phyloP scores from a whole-genome alignment of 2,797 vertebrate genomes.

The Phalloptychus januarius region DNA sequence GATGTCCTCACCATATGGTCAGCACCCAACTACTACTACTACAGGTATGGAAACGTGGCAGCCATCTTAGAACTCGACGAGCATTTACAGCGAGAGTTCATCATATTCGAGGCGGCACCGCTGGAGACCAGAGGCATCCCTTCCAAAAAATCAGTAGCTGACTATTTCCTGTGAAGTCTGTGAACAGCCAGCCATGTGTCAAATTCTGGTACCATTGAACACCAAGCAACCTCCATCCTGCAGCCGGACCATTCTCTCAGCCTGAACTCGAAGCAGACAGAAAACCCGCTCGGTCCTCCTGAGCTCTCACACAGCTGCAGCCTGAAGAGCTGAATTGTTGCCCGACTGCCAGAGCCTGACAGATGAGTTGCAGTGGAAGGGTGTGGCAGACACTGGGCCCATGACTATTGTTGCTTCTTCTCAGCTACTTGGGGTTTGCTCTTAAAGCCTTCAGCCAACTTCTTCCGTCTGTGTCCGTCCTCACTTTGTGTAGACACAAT shows the following conservation, averaged over 20 bases:
- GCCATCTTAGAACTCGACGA: conserved; percentile 97
- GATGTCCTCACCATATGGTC: conserved; percentile 98
- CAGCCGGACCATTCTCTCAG: conserved; percentile 52
- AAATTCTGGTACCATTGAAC: conserved; percentile 42
- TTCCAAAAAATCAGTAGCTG: conserved; percentile 95
- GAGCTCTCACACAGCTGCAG: conserved; percentile 27
- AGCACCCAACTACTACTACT: conserved; percentile 90
- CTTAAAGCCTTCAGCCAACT: conserved; percentile 26
- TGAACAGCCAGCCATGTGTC: conserved; percentile 36
- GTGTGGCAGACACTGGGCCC: conserved; percentile 45
- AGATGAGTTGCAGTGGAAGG: conserved; percentile 44
- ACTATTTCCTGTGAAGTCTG: conserved; percentile 91
- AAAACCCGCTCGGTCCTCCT: conserved; percentile 33
- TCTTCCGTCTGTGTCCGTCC: conserved; percentile 22
- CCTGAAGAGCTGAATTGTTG: conserved; percentile 42
- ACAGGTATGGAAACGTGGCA: conserved; percentile 95
- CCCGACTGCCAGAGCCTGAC: conserved; percentile 47
- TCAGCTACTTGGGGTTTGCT: conserved; percentile 32
- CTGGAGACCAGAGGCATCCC: conserved; percentile 97
- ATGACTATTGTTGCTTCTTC: conserved; percentile 55
- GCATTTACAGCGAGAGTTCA: conserved; percentile 97
- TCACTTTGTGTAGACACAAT: conserved; percentile 54
- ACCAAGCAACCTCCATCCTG: conserved; percentile 43
- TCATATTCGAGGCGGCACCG: conserved; percentile 96
- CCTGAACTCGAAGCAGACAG: conserved; percentile 52